Percentiles rank a stretch among this genome's conserved stretches.
Evolutionary conservation across 2,888 invertebrate species (phyloP).

Genomic region (Plusia festucae): DNA sequence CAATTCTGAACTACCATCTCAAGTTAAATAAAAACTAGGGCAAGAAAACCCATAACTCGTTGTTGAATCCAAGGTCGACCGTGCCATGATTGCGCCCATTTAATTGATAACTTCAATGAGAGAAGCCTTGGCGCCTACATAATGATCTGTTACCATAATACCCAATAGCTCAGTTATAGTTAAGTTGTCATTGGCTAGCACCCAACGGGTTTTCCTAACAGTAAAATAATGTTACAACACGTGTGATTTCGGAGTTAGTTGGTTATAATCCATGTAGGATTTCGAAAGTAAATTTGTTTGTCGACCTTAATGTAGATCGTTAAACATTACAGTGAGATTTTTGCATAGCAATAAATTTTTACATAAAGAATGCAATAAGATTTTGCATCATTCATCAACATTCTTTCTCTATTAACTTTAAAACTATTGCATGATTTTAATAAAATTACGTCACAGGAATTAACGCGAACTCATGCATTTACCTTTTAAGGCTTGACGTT

Average conservation of each 20-base stretch:
- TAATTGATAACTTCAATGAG: constrained; percentile 52
- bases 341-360: not conserved
- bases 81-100: constrained; percentile 37
- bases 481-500: too few relatives aligned
- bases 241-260: not conserved
- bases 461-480: too few relatives aligned
- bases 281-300: constrained; percentile 7
- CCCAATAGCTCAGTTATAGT: not conserved
- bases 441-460: too few relatives aligned
- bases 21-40: not conserved
- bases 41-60: constrained; percentile 43
- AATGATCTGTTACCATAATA: constrained; percentile 36
- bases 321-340: not conserved
- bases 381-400: too few relatives aligned
- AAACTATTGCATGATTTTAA: too few relatives aligned
- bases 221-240: not conserved
- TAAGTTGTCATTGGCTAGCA: constrained; percentile 12
- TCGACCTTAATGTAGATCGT: not conserved
- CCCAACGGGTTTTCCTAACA: constrained; percentile 28
- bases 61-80: constrained; percentile 27
- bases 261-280: constrained; percentile 4
- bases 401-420: too few relatives aligned
- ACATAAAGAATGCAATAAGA: not conserved
- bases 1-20: not conserved
- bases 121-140: constrained; percentile 42